Evolutionary conservation across 2,797 vertebrate species (phyloP).

Genomic region (Gadopsis bispinosus): DNA sequence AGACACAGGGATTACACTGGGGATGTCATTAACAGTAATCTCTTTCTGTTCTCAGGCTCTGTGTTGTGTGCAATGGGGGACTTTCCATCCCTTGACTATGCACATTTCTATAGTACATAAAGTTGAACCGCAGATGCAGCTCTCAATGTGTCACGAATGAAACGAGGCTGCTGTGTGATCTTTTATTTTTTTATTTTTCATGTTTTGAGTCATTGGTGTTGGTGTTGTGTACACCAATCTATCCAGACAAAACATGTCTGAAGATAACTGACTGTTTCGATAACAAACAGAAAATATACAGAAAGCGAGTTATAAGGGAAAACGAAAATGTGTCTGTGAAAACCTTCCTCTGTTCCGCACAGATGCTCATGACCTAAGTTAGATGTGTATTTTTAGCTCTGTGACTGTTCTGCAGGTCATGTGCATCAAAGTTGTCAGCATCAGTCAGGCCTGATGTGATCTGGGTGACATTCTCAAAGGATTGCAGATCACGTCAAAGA

Average conservation of each 20-base stretch:
- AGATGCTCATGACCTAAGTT: constrained; percentile 15
- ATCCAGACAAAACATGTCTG: constrained; percentile 8
- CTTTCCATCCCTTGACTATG: constrained; percentile 60
- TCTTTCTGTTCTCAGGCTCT: constrained; percentile 67
- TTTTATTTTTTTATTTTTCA: not conserved
- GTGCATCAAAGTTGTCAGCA: constrained; percentile 30
- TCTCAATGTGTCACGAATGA: constrained; percentile 5
- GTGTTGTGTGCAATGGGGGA: constrained; percentile 55
- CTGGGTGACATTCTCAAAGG: constrained; percentile 13
- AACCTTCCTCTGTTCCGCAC: constrained; percentile 37
- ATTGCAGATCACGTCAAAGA: constrained; percentile 1
- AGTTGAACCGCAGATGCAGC: constrained; percentile 17
- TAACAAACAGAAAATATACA: constrained; percentile 14
- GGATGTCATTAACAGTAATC: constrained; percentile 68
- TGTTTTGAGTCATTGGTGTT: not conserved
- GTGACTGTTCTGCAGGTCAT: constrained; percentile 40
- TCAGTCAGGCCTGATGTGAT: constrained; percentile 14
- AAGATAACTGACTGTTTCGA: constrained; percentile 23
- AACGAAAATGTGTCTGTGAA: not conserved
- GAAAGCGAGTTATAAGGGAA: not conserved
- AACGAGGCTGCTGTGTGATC: not conserved
- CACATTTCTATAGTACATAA: constrained; percentile 23
- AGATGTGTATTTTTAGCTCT: constrained; percentile 34
- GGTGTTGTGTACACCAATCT: not conserved
- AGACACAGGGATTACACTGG: constrained; percentile 59